Base-by-base conservation (phyloP, 1,140 invertebrate genomes). In the Atta colombica region DNA sequence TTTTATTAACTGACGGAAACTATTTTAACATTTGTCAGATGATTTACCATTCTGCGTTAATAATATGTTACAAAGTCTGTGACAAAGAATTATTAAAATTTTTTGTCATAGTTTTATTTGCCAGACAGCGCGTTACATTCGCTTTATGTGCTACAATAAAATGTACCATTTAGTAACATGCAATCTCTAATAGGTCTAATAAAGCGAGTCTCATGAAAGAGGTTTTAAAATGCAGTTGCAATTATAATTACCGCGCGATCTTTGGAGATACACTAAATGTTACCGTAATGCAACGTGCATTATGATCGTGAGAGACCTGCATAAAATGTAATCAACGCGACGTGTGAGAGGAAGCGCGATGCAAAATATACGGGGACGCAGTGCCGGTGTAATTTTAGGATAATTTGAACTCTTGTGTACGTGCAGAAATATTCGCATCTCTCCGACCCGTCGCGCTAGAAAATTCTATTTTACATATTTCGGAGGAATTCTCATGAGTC, bases 321-420 rank as follows among this genome's bases (percentile, higher is more conserved):
- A 61, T 60, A 55, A 88, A 89, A 68, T 74, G 55, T 87, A 77
- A 87, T 90, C 68, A 85, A 87, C 75, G 66, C 60, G 61, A 72
- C 31, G 31, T 65, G 77, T 25, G 66, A 58, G 69, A 51, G 55
- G 55, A 63, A 87, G 60, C 31, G 28, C n/a, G 14, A 31, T 58
- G n/a, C 77, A 61, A 55, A 69, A 49, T 55, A 58, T 84, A 84
- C 78, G 77, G 21, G 77, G 16, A 81, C 75, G 39, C 25, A 18
- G 31, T 69, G 53, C 35, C 21, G 55, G 69, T 84, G 69, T 74
- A 89, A 87, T 87, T 77, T 87, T 75, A 39, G n/a, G 72, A 66
- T 75, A 88, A 84, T 87, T 74, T 72, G 45, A 77, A 81, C 72
- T 84, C 80, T 75, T 75, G 69, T 75, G 28, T 84, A 75, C 58